A percentile compares a stretch with the other conserved stretches of the same genome.
Conservation (phyloP, 2,113 vertebrate genomes). For the Sinocyclocheilus anophthalmus region DNA sequence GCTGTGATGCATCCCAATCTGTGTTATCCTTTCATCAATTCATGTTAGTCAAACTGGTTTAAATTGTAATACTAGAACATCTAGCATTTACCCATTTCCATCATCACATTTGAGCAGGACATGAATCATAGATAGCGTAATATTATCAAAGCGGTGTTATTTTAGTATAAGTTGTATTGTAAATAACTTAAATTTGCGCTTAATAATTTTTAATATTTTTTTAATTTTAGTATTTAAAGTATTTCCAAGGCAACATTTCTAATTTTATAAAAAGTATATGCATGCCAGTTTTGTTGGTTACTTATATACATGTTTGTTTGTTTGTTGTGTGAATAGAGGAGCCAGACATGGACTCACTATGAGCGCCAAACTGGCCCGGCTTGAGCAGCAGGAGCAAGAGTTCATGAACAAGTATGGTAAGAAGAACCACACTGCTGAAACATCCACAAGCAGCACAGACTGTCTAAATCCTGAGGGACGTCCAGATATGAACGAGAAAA, state of each 20-base stretch:
- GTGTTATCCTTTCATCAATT: background rate
- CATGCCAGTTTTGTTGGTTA: no score
- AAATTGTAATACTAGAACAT: background rate
- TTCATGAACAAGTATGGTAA: conserved; percentile 82
- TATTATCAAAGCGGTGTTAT: background rate
- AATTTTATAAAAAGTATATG: background rate
- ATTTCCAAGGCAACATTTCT: background rate
- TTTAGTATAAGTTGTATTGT: background rate
- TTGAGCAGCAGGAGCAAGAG: conserved; percentile 90
- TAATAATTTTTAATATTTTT: background rate
- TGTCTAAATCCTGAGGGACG: background rate
- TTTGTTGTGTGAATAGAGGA: conserved; percentile 73
- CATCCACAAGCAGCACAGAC: background rate
- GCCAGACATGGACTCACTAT: conserved; percentile 88
- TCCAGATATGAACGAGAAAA: conserved; percentile 3
- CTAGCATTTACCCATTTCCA: background rate
- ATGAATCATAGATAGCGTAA: background rate
- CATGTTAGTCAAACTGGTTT: background rate
- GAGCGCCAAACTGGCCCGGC: conserved; percentile 90
- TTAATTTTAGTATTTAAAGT: no score
- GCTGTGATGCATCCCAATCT: background rate
- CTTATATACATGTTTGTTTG: background rate
- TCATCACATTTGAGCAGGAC: background rate
- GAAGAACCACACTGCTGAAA: conserved; percentile 48
- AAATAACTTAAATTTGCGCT: background rate